These are phyloP conservation scores for Lophochroa leadbeateri DNA, from an alignment of 2,113 vertebrate species.

Conservation along the genomic window DNA sequence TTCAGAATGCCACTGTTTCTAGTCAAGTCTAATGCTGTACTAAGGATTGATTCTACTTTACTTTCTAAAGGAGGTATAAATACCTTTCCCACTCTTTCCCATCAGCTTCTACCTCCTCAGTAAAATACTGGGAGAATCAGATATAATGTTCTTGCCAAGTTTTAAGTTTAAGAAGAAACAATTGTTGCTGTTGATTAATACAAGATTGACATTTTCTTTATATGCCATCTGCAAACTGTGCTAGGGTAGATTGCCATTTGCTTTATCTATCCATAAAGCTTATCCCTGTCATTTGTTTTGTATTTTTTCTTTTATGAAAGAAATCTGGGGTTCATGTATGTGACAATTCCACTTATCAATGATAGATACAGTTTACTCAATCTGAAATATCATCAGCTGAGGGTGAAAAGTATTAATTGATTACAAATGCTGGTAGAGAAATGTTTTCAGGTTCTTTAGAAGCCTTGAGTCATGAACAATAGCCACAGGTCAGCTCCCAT, in stretches of 20 bases:
- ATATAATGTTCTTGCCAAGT: not conserved
- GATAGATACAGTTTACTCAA: not conserved
- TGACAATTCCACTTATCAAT: not conserved
- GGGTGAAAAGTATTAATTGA: conserved; percentile 23
- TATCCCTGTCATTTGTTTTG: not conserved
- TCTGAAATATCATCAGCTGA: not conserved
- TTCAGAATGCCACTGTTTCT: not conserved
- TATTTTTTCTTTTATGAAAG: not conserved
- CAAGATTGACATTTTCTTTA: not conserved
- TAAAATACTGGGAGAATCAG: not conserved
- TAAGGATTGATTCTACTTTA: not conserved
- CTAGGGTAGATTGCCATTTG: not conserved
- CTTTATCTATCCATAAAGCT: not conserved
- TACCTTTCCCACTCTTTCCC: not conserved
- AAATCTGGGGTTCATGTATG: not conserved
- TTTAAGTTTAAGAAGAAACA: not conserved
- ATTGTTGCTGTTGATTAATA: not conserved
- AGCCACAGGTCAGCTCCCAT: not conserved
- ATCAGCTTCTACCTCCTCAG: not conserved
- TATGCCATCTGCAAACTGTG: not conserved
- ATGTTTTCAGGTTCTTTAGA: not conserved
- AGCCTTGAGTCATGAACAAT: not conserved
- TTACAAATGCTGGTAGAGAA: not conserved
- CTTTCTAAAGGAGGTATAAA: not conserved
- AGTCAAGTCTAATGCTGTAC: not conserved